phyloP scores from a whole-genome alignment of 2,113 vertebrate genomes.

The Limanda limanda region DNA sequence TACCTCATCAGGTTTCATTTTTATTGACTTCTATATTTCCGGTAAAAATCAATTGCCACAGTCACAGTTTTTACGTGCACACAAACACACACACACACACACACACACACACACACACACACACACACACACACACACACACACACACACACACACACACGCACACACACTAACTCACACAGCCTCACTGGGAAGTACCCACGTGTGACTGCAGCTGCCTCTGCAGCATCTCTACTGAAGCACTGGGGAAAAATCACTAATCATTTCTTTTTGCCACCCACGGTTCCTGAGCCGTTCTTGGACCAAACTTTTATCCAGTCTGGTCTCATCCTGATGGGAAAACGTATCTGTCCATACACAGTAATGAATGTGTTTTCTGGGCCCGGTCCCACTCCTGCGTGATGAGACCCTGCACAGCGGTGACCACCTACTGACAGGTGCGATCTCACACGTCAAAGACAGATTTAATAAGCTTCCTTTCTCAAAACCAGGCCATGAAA shows the following conservation, averaged over 20 bases:
- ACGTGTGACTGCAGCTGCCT: conserved; percentile 26
- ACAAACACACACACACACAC: not conserved
- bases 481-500: conserved; percentile 21
- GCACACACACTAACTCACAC: not conserved
- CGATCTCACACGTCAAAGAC: conserved; percentile 9
- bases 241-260: not conserved
- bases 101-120: no score
- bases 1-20: not conserved
- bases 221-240: conserved; percentile 30
- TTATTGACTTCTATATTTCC: not conserved
- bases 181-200: conserved; percentile 10
- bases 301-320: conserved; percentile 16
- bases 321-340: conserved; percentile 18
- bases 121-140: not conserved
- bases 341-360: conserved; percentile 9
- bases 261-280: conserved; percentile 37
- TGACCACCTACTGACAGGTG: conserved; percentile 34
- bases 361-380: conserved; percentile 25
- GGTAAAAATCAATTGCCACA: conserved; percentile 1
- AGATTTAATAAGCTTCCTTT: conserved; percentile 39
- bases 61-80: no score
- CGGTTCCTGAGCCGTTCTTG: conserved; percentile 25
- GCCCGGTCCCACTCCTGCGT: conserved; percentile 22
- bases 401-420: conserved; percentile 27
- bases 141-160: no score